These are phyloP conservation scores for Hypena proboscidalis DNA, from an alignment of 2,888 invertebrate genomes.

Conservation along the genomic window DNA sequence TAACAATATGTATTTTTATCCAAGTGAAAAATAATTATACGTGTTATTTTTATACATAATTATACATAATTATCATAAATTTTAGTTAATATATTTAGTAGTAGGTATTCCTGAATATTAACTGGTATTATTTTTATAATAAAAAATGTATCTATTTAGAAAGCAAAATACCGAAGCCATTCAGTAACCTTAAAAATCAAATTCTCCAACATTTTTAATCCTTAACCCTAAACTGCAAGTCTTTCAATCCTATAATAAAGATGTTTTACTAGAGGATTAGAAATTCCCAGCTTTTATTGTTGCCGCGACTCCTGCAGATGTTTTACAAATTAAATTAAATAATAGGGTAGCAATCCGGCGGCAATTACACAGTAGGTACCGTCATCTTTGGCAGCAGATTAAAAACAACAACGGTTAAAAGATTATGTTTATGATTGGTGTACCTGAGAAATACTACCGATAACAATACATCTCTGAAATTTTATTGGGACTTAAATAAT, in stretches of 20 bases:
- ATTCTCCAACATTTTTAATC: conserved; percentile 3
- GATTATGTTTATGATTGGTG: conserved; percentile 14
- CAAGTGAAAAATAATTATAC: no score
- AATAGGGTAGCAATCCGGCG: conserved; percentile 6
- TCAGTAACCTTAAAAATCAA: no score
- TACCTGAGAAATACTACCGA: not conserved
- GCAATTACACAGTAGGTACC: not conserved
- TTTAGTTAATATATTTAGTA: no score
- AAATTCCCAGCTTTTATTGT: conserved; percentile 11
- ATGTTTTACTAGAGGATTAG: conserved; percentile 13
- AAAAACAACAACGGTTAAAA: conserved; percentile 9
- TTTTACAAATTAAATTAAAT: conserved; percentile 2
- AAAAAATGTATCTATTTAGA: no score
- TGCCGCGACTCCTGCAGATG: conserved; percentile 14
- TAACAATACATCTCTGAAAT: not conserved
- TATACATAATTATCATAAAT: no score
- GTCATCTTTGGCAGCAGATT: conserved; percentile 10
- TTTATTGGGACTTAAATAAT: not conserved
- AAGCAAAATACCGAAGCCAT: no score
- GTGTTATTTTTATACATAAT: no score
- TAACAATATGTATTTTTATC: no score
- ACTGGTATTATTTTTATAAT: no score
- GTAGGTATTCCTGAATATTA: no score
- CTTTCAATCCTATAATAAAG: conserved; percentile 21
- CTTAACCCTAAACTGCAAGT: conserved; percentile 1